Base-by-base conservation (phyloP, 2,797 vertebrate genomes). In the Microctenopoma lineatum region DNA sequence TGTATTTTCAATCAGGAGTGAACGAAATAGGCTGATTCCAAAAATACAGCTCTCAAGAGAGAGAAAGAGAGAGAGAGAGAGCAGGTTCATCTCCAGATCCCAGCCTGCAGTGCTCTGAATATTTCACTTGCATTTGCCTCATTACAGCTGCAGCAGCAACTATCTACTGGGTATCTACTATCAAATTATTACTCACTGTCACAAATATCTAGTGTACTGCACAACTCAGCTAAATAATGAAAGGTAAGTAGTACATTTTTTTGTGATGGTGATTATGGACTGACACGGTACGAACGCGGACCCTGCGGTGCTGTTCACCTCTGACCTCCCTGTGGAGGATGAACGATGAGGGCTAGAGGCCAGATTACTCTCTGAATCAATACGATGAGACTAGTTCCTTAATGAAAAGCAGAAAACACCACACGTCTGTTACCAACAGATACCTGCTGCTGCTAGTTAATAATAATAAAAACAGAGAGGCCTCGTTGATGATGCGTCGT, bases 21-120 rank as follows among this genome's bases (percentile, higher is more conserved):
- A 86, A 83, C 87, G 76, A 91, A 91, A 86, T 87, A 81, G 73
- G 87, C 63, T 82, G 69, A 87, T 80, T 91, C 89, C 89, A 92
- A 88, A 93, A 90, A 92, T 90, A 92, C 61, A 77, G 78, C 60
- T 63, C 82, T 79, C 86, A 64, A 79, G 75, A 87, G 83, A 82
- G 68, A 72, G 69, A 60, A 36, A 47, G 38, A 8, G 62, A 48
- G 61, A 70, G 46, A 59, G 54, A 65, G 39, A 66, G 70, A 71
- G 72, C 27, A 0, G 79, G 65, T 77, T 81, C 56, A 13, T 86
- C 65, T 84, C 68, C 77, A 84, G 73, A 79, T 75, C 79, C 51
- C 77, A 72, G 71, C 85, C 86, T 70, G 86, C 77, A 44, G 82
- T 75, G 67, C 79, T 77, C 73, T 65, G 39, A 83, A 80, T 79